A percentile compares a stretch with the other conserved stretches of the same genome.
Evolutionary conservation across 2,113 vertebrate genomes (phyloP).

Genomic region (Pipra filicauda): DNA sequence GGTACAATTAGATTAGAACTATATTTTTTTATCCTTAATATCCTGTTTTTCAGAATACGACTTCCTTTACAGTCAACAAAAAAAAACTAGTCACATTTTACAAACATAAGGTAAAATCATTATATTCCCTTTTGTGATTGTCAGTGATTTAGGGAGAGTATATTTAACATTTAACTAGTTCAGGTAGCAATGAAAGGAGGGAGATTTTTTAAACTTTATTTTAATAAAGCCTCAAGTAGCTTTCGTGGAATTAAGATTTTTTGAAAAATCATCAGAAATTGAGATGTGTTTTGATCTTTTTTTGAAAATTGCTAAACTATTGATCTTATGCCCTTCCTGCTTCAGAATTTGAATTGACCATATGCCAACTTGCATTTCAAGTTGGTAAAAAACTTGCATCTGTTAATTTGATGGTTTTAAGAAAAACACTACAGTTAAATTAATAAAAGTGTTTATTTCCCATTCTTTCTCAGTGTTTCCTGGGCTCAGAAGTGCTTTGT

Average conservation of each 20-base stretch:
- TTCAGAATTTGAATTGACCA: neutral
- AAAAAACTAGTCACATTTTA: conserved; percentile 19
- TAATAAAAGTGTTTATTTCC: neutral
- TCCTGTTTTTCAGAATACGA: conserved; percentile 20
- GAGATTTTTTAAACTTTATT: neutral
- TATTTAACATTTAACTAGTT: neutral
- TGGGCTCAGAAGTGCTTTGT: neutral
- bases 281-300: neutral
- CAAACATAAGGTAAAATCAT: conserved; percentile 32
- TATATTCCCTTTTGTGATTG: neutral
- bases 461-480: neutral
- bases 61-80: conserved; percentile 46
- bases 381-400: neutral
- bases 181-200: neutral
- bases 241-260: neutral
- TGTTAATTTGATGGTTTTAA: neutral
- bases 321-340: neutral
- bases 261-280: neutral
- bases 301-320: neutral
- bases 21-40: conserved; percentile 37
- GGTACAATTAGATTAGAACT: neutral
- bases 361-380: neutral
- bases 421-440: neutral
- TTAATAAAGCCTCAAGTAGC: neutral
- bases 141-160: neutral